phyloP scores from a whole-genome alignment of 2,888 invertebrate genomes.

The Aphelenchoides bicaudatus region DNA sequence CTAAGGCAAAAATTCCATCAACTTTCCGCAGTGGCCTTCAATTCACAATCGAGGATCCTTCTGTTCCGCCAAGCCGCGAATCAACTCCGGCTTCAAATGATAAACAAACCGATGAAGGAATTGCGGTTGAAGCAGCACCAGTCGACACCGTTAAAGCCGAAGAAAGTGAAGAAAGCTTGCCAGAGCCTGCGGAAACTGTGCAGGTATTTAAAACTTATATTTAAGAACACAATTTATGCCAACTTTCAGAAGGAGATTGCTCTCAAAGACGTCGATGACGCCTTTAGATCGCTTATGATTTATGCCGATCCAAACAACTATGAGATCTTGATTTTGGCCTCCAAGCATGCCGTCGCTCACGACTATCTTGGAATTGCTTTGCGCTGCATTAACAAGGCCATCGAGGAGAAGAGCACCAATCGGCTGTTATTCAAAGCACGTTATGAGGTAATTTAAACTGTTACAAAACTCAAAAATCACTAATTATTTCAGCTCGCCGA shows the following conservation, averaged over 20 bases:
- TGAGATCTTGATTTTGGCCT: conserved; percentile 73
- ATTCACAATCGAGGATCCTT: conserved; percentile 26
- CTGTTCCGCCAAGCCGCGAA: not conserved
- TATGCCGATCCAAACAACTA: conserved; percentile 76
- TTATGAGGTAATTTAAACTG: conserved; percentile 33
- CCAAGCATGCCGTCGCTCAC: conserved; percentile 73
- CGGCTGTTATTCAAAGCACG: conserved; percentile 25
- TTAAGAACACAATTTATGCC: too few species aligned
- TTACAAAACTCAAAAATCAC: not conserved
- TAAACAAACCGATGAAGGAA: conserved; percentile 7
- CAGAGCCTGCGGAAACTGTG: too few species aligned
- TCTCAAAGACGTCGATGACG: conserved; percentile 66
- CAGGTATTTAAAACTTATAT: too few species aligned
- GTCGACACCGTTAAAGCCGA: too few species aligned
- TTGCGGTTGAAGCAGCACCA: too few species aligned
- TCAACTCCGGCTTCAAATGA: conserved; percentile 1
- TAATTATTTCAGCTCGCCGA: conserved; percentile 68
- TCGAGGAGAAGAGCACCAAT: conserved; percentile 69
- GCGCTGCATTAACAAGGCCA: conserved; percentile 65
- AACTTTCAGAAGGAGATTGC: conserved; percentile 23
- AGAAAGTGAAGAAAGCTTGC: too few species aligned
- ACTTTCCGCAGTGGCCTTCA: conserved; percentile 28
- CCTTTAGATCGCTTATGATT: conserved; percentile 73
- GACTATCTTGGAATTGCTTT: conserved; percentile 78
- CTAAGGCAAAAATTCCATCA: conserved; percentile 31